Conservation (phyloP, 35 echinoderm and acorn worm species). For the Diadema setosum region DNA sequence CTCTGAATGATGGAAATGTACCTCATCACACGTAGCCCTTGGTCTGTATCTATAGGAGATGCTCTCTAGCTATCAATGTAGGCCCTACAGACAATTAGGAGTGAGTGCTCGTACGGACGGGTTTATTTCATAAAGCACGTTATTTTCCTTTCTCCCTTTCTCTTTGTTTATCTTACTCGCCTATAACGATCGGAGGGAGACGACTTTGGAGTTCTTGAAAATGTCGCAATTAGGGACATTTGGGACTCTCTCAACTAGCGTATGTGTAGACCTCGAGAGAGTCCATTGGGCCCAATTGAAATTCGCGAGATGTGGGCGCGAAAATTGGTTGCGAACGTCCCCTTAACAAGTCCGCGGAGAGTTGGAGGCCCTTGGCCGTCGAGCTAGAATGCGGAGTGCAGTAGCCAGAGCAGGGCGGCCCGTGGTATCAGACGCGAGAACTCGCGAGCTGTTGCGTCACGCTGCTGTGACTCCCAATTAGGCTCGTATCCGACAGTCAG, state of each 20-base stretch:
- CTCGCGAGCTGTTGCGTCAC: not conserved
- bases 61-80: too few species aligned
- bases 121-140: too few species aligned
- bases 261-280: not conserved
- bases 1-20: too few species aligned
- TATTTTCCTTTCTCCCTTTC: too few species aligned
- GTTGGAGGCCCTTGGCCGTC: not conserved
- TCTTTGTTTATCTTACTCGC: too few species aligned
- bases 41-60: too few species aligned
- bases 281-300: not conserved
- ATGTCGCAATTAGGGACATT: too few species aligned
- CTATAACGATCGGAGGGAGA: too few species aligned
- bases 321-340: not conserved
- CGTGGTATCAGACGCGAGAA: not conserved
- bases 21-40: too few species aligned
- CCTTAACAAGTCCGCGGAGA: not conserved
- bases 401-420: not conserved
- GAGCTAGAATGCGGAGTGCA: not conserved
- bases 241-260: not conserved
- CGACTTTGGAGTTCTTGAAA: too few species aligned
- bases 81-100: too few species aligned
- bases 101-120: too few species aligned
- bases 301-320: not conserved
- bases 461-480: not conserved
- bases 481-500: not conserved